Base-by-base conservation (phyloP, 2,797 vertebrate genomes). In the Oreochromis grahami region DNA sequence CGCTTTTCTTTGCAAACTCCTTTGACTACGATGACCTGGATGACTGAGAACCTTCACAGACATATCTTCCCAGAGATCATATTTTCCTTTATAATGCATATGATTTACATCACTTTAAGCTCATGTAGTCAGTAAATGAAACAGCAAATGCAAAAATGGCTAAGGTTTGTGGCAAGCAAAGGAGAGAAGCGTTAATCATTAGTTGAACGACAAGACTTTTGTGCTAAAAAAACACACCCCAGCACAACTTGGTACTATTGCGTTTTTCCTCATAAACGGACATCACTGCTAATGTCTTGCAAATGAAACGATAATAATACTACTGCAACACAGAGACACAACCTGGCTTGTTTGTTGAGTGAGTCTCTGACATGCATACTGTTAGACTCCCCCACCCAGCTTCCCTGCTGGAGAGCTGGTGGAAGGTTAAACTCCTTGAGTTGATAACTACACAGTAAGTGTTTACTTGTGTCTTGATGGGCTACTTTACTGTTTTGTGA, bases 161-260 rank as follows among this genome's bases (percentile, higher is more conserved):
- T 21, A 13, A 41, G 8, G 38, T 15, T 45, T 15, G 11, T 70
- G 14, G 21, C 21, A 26, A 26, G 8, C 5, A 70, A 17, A 21
- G 8, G 21, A 45, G 38, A 68, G 38, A 41, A 26, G 63, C 8
- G 38, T 45, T 26, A 70, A 0, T 70, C 3, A 21, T 6, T 52
- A 70, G 65, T 21, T 26, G 19, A 70, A 17, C 3, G 13, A 41
- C 5, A 14, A 0, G 38, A 43, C n/a, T 43, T 26, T 70, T 26
- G 0, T 45, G 65, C 65, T 24, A 24, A 45, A 70, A 51, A 63
- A 43, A 43, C 41, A 43, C n/a, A 60, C 9, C 3, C 0, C 21
- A 68, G 63, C 38, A 68, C 63, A 21, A 24, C 63, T 26, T 26
- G 38, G 21, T 26, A 70, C 5, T 41, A 52, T 21, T 21, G 11